A percentile compares a stretch with the other conserved stretches of the same genome.
Evolutionary conservation across 2,797 vertebrate genomes (phyloP).

Genomic region (Hyperoplus immaculatus): DNA sequence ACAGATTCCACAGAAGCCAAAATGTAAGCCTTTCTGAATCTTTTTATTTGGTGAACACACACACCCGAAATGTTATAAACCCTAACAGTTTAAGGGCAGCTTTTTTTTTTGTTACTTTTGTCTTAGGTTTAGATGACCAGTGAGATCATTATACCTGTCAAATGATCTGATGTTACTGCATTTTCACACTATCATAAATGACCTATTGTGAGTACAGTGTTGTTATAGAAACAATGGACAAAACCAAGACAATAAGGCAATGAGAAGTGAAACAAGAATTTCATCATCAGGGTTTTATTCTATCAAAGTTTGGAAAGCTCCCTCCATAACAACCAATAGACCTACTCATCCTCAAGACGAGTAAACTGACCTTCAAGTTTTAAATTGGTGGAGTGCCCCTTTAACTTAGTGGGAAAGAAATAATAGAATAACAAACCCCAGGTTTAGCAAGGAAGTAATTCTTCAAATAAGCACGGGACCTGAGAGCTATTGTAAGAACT

Average conservation of each 20-base stretch:
- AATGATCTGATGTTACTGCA: not conserved
- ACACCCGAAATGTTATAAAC: not conserved
- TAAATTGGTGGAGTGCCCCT: not conserved
- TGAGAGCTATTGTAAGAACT: slow-evolving; percentile 20
- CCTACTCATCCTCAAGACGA: not conserved
- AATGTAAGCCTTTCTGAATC: not conserved
- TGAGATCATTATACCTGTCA: not conserved
- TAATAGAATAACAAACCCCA: not conserved
- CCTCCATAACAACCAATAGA: not conserved
- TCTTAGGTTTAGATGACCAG: not conserved
- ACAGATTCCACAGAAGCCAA: not conserved
- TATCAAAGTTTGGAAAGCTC: not conserved
- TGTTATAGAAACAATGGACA: not conserved
- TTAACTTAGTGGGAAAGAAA: slow-evolving; percentile 3
- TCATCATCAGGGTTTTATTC: not conserved
- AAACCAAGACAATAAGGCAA: not conserved
- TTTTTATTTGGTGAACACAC: slow-evolving; percentile 5
- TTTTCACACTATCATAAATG: not conserved
- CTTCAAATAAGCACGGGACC: slow-evolving; percentile 40
- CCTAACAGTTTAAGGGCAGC: not conserved
- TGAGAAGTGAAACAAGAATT: not conserved
- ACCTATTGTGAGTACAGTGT: not conserved
- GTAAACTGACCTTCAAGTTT: not conserved
- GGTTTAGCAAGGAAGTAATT: slow-evolving; percentile 31
- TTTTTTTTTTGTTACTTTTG: not conserved